A percentile compares a stretch with the other conserved stretches of the same genome.
phyloP scores from a whole-genome alignment of 2,888 invertebrate genomes.

The Carterocephalus palaemon region DNA sequence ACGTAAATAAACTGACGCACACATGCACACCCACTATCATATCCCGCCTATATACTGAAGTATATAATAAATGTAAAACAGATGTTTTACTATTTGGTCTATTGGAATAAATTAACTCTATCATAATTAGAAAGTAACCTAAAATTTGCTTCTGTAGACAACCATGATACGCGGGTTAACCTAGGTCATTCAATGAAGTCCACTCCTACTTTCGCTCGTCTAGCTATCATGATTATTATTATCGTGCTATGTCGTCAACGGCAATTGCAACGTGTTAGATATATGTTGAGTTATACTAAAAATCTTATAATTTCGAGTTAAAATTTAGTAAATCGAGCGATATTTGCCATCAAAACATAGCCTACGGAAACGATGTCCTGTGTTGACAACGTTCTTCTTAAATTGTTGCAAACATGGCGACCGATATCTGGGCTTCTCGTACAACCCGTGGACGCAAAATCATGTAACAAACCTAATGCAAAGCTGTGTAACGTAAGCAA shows the following conservation, averaged over 20 bases:
- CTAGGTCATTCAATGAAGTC: conserved; percentile 67
- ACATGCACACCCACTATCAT: conserved; percentile 36
- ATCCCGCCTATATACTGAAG: conserved; percentile 37
- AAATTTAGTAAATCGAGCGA: conserved; percentile 33
- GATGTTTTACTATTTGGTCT: conserved; percentile 35
- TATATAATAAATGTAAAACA: conserved; percentile 37
- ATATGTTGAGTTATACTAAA: conserved; percentile 38
- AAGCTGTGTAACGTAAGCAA: conserved; percentile 75
- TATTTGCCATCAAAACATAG: conserved; percentile 60
- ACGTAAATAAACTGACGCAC: conserved; percentile 41
- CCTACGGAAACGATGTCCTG: conserved; percentile 55
- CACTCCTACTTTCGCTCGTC: conserved; percentile 54
- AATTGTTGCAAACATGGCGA: conserved; percentile 79
- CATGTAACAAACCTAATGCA: conserved; percentile 75
- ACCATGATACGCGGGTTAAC: conserved; percentile 58
- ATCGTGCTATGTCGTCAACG: conserved; percentile 48
- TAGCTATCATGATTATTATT: conserved; percentile 48
- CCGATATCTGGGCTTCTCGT: conserved; percentile 77
- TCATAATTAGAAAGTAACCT: conserved; percentile 59
- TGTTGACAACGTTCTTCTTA: conserved; percentile 69
- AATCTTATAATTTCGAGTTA: conserved; percentile 41
- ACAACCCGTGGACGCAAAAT: conserved; percentile 69
- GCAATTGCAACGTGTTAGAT: conserved; percentile 43
- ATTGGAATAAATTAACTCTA: conserved; percentile 41
- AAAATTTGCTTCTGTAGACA: conserved; percentile 54